These are phyloP conservation scores for Sisor rabdophorus DNA, from an alignment of 2,113 vertebrate species.

Conservation along the genomic window DNA sequence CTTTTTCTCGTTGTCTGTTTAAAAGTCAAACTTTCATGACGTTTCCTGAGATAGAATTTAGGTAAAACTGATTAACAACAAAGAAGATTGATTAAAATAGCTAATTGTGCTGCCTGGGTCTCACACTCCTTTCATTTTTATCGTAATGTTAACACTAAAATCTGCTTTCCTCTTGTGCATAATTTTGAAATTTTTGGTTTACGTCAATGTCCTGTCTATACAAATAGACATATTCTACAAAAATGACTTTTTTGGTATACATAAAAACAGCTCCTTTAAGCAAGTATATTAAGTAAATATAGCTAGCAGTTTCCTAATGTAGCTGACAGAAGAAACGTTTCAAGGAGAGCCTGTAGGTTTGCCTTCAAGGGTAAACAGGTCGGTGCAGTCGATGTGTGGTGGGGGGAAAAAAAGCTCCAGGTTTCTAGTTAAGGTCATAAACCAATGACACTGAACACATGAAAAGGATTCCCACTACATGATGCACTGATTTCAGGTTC, in stretches of 20 bases:
- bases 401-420: constrained; percentile 5
- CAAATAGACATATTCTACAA: neutral
- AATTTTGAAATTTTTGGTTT: neutral
- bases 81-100: neutral
- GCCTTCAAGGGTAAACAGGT: constrained; percentile 21
- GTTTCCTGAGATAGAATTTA: neutral
- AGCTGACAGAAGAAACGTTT: constrained; percentile 1
- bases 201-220: neutral
- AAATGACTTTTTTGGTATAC: neutral
- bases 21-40: neutral
- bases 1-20: neutral
- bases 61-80: neutral
- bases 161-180: neutral
- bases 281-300: neutral
- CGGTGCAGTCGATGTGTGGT: neutral
- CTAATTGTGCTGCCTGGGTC: neutral
- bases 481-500: constrained; percentile 19
- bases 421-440: constrained; percentile 3
- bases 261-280: neutral
- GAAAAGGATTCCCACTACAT: constrained; percentile 1
- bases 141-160: constrained; percentile 6
- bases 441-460: constrained; percentile 9
- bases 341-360: neutral
- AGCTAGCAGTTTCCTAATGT: neutral
- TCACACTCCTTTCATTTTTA: neutral